Evolutionary conservation across 1,140 invertebrate genomes (phyloP), one percentile per base, ranked within the genome.

Genomic region (Lasioglossum baleicum): DNA sequence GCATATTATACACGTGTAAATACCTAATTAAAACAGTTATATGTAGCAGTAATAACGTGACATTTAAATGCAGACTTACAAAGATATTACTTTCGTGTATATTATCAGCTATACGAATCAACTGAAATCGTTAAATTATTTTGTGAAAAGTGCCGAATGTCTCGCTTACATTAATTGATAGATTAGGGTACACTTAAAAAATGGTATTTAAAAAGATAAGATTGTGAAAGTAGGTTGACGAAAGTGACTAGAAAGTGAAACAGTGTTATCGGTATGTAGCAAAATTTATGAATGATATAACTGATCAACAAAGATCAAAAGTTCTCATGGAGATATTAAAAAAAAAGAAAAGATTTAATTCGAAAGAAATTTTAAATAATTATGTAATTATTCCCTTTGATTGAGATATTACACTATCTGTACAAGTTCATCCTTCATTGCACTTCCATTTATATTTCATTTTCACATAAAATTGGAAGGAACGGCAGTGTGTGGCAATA

Each of bases 91-190:
- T 20, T 35, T n/a, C 40, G 15, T 53, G 26, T 11, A n/a, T 5
- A 42, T 65, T 66, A 0, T 1, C n/a, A 75, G 35, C 20, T 61
- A 51, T 70, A 26, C 6, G n/a, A 56, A 70, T 26, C 53, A 44
- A 20, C 68, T 51, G 64, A 15, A 31, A 26, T 61, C 2, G 40
- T 35, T 68, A 13, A 26, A 53, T 8, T 26, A 71, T 60, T 22
- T 51, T 42, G 2, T 15, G 6, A 44, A 72, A 75, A 76, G 74
- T 69, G 67, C 83, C 72, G 48, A 83, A 66, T 86, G 80, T 86
- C 76, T 75, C 64, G 65, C 65, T 81, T 64, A 83, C 44, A 81
- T 66, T 86, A 85, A 86, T 83, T 42, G 69, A 85, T 86, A 86
- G 84, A 72, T 63, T 86, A 86, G 70, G 61, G 56, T 83, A 86